These are phyloP conservation scores for Phymanthus crucifer DNA, from an alignment of 92 coral and sea anemone genomes.

Conservation along the genomic window DNA sequence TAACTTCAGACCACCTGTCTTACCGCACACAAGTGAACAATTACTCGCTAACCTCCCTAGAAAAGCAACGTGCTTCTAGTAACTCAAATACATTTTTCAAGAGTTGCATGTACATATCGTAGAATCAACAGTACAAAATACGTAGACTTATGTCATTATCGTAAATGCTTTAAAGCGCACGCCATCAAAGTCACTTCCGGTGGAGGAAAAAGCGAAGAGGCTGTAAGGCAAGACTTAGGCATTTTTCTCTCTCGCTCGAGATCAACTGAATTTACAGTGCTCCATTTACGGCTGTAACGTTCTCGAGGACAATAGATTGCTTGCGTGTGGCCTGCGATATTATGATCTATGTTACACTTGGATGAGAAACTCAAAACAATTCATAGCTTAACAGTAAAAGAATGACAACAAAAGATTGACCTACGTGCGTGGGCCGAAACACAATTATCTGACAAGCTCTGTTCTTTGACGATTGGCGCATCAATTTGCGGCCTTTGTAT, in stretches of 20 bases:
- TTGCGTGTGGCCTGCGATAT: conserved; percentile 65
- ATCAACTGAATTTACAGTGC: not conserved
- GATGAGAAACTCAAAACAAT: conserved; percentile 60
- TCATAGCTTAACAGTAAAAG: conserved; percentile 52
- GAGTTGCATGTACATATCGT: not conserved
- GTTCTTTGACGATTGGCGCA: conserved; percentile 17
- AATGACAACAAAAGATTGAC: conserved; percentile 50
- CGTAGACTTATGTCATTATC: not conserved
- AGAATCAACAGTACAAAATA: not conserved
- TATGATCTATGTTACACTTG: conserved; percentile 49
- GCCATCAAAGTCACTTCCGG: not conserved
- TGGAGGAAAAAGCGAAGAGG: not conserved
- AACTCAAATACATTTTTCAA: not conserved
- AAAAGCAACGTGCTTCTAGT: conserved; percentile 5
- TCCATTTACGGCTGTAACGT: conserved; percentile 17
- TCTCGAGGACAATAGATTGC: conserved; percentile 2
- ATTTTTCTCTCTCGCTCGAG: not conserved
- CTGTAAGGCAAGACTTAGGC: not conserved
- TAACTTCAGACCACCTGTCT: not conserved
- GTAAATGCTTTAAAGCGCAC: not conserved
- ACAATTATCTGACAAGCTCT: conserved; percentile 20
- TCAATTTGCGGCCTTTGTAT: conserved; percentile 15
- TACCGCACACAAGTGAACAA: not conserved
- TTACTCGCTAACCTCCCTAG: not conserved
- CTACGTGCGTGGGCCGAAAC: conserved; percentile 11